Percentiles rank a stretch among this genome's conserved stretches.
Evolutionary conservation across 23 tunicate species (phyloP).

Genomic region (Trididemnum clinides): DNA sequence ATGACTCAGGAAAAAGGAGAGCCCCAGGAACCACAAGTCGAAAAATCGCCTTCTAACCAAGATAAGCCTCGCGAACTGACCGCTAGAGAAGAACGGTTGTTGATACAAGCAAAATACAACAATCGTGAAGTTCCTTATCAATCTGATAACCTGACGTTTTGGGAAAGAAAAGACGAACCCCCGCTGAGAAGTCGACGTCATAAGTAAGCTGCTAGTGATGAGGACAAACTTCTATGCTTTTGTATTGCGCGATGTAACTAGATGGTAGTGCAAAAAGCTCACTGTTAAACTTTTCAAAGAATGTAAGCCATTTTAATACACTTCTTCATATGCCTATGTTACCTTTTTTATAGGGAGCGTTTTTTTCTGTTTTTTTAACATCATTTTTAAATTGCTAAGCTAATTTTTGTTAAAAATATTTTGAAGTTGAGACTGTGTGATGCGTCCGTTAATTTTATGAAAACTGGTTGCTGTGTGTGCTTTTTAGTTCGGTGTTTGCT

Average conservation of each 20-base stretch:
- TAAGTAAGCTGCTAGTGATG: conserved; percentile 24
- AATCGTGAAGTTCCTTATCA: conserved; percentile 50
- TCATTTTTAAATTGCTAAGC: background rate
- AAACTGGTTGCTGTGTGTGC: background rate
- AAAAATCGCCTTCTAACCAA: background rate
- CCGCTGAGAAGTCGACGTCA: conserved; percentile 55
- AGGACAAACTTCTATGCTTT: too few relatives aligned
- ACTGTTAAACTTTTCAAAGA: too few relatives aligned
- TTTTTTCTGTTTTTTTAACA: background rate
- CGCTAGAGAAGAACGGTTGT: conserved; percentile 58
- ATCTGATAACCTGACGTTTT: conserved; percentile 59
- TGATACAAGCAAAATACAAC: conserved; percentile 70
- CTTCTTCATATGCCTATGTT: too few relatives aligned
- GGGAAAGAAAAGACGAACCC: conserved; percentile 73
- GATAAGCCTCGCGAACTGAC: conserved; percentile 22
- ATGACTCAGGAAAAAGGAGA: conserved; percentile 35
- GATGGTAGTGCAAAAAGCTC: too few relatives aligned
- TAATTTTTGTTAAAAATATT: background rate
- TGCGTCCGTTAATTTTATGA: background rate
- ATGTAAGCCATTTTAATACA: too few relatives aligned
- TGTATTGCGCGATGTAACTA: too few relatives aligned
- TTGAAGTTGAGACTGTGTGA: background rate
- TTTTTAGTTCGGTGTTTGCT: background rate
- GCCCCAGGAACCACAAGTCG: background rate
- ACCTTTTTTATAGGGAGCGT: too few relatives aligned